A percentile compares a stretch with the other conserved stretches of the same genome.
phyloP scores from a whole-genome alignment of 2,113 vertebrate species.

The Protomyctophum bolini region DNA sequence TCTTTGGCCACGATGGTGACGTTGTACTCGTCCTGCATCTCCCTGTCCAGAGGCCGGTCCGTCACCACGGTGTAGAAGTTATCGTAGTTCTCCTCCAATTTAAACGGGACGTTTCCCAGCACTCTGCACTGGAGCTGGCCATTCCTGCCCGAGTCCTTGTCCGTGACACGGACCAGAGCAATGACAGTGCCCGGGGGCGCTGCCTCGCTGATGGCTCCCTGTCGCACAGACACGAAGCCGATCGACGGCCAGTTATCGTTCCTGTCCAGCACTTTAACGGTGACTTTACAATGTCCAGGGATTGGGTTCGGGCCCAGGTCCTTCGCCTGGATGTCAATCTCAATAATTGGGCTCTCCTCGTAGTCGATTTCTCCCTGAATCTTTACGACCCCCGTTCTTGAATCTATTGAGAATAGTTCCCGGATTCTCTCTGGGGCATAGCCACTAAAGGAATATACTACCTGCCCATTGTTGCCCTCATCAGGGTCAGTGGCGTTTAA shows the following conservation, averaged over 20 bases:
- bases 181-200: constrained; percentile 95
- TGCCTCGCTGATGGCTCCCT: constrained; percentile 97
- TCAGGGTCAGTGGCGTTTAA: constrained; percentile 97
- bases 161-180: constrained; percentile 93
- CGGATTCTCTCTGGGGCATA: constrained; percentile 93
- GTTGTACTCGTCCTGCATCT: constrained; percentile 94
- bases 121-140: constrained; percentile 96
- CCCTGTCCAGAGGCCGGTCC: constrained; percentile 91
- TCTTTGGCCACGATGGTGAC: constrained; percentile 97
- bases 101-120: constrained; percentile 90
- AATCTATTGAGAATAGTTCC: constrained; percentile 96
- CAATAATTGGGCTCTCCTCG: constrained; percentile 93
- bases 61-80: constrained; percentile 98
- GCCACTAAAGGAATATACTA: constrained; percentile 95
- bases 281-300: constrained; percentile 98
- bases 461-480: constrained; percentile 94
- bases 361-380: constrained; percentile 97
- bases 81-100: constrained; percentile 96
- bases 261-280: constrained; percentile 92
- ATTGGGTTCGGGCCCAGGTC: constrained; percentile 97
- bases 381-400: constrained; percentile 92
- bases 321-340: constrained; percentile 96
- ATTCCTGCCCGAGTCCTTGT: constrained; percentile 94
- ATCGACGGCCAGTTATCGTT: constrained; percentile 98
- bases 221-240: constrained; percentile 94